Conservation (phyloP, 2,888 invertebrate species). For the Myopa testacea region DNA sequence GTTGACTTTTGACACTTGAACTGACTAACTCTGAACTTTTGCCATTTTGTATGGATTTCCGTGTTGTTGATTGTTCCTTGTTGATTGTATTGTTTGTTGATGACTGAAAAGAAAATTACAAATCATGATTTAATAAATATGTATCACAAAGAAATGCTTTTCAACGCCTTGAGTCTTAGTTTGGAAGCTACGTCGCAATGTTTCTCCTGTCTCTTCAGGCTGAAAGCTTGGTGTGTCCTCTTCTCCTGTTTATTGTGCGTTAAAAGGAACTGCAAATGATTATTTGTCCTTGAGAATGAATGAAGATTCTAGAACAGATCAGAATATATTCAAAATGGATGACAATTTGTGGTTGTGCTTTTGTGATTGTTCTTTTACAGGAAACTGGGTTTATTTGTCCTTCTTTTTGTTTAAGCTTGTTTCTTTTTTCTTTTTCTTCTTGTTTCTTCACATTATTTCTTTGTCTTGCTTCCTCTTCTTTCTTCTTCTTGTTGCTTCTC, state of each 20-base stretch:
- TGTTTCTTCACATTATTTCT: neutral
- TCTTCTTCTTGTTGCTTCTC: neutral
- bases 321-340: neutral
- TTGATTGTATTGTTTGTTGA: too few species aligned
- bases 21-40: too few species aligned
- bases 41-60: too few species aligned
- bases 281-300: neutral
- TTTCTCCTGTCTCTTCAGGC: neutral
- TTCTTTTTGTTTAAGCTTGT: neutral
- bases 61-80: too few species aligned
- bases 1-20: too few species aligned
- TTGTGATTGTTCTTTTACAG: neutral
- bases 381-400: neutral
- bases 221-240: neutral
- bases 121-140: too few species aligned
- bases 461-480: neutral
- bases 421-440: neutral
- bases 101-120: too few species aligned
- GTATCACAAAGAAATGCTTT: neutral
- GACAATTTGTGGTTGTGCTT: too few species aligned
- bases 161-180: too few species aligned
- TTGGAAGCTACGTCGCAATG: too few species aligned
- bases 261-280: too few species aligned
- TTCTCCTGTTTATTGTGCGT: too few species aligned
- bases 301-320: neutral